Base-by-base conservation (phyloP, 2,113 vertebrate species). In the Apteryx mantelli region DNA sequence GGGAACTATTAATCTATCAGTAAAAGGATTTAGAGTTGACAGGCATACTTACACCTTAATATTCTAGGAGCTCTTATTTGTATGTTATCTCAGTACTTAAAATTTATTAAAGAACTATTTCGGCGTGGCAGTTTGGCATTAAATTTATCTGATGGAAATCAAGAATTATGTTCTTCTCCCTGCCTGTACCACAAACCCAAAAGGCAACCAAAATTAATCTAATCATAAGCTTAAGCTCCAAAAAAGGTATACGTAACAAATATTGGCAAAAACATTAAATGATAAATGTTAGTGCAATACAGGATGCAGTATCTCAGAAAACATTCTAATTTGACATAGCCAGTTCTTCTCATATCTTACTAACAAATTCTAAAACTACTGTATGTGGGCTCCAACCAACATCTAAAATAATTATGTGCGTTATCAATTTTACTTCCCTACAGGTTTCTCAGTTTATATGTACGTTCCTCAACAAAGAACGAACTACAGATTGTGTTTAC, bases 1-100 rank as follows among this genome's bases (percentile, higher is more conserved):
- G 63, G 20, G 15, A 94, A 80, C 75, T 0, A 50, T 91, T 96
- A 86, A 95, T 96, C 79, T 83, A 96, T 90, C 88, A 93, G 82
- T 40, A 75, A 90, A 83, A 94, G 90, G 92, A 96, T 94, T 96
- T 95, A 91, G 90, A 7, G 76, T 89, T 90, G 95, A 95, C 95
- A 96, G 79, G 36, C 46, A 66, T 81, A 83, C 88, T 93, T 90
- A 93, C 60, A 86, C 75, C 91, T 92, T 69, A 93, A 87, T 71
- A 95, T 89, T 89, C 64, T 74, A 93, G 55, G 21, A 95, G 68
- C 60, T 88, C 82, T 90, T 93, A 94, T 91, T 96, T 91, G 77
- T 81, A 32, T 71, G 66, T 91, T 95, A 84, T 95, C 95, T 93
- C 34, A 61, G 53, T 75, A 80, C 87, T 89, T 93, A 71, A 89